A percentile compares a stretch with the other conserved stretches of the same genome.
phyloP scores from a whole-genome alignment of 2,113 vertebrate species.

The Neolamprologus cancellatus region DNA sequence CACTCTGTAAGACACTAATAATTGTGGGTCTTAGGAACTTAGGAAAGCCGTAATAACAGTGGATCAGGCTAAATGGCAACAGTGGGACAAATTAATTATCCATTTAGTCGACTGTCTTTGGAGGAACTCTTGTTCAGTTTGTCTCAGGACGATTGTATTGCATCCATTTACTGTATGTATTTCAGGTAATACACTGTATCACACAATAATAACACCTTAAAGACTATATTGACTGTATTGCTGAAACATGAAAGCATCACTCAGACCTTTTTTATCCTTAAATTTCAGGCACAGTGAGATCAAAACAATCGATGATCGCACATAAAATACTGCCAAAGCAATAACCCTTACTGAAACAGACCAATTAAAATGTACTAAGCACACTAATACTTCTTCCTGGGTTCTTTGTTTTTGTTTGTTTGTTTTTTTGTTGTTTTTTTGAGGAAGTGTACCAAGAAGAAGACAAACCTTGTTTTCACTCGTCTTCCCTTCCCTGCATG shows the following conservation, averaged over 20 bases:
- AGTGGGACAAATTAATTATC: background rate
- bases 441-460: background rate
- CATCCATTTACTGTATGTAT: background rate
- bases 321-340: background rate
- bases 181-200: background rate
- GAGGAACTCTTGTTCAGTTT: background rate
- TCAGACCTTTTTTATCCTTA: background rate
- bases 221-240: background rate
- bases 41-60: background rate
- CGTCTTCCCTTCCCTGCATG: background rate
- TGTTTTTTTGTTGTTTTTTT: background rate
- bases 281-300: background rate
- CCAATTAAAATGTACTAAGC: background rate
- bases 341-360: background rate
- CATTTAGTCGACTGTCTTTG: background rate
- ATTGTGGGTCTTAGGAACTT: background rate
- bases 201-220: background rate
- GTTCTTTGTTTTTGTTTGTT: background rate
- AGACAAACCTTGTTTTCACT: slow-evolving; percentile 2
- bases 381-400: background rate
- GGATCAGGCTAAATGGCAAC: background rate
- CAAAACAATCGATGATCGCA: background rate
- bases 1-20: background rate
- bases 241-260: background rate
- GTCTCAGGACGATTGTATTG: background rate